Evolutionary conservation across 2,113 vertebrate species (phyloP).

Genomic region (Macheiramphus alcinus): DNA sequence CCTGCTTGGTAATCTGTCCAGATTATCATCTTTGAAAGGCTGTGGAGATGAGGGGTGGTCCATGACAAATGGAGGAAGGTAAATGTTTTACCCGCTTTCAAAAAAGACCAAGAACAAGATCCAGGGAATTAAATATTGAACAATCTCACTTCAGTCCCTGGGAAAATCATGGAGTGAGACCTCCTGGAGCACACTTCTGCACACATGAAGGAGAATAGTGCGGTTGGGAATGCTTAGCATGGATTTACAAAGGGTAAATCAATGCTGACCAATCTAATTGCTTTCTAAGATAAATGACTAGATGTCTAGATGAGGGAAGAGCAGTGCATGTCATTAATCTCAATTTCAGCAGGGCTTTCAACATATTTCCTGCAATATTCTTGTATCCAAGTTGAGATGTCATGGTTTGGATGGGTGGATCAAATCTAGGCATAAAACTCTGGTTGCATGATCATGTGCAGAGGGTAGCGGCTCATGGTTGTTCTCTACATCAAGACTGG

Average conservation of each 20-base stretch:
- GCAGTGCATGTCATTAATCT: background rate
- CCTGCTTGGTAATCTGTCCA: background rate
- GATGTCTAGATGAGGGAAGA: background rate
- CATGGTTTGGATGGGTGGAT: background rate
- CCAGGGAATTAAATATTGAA: background rate
- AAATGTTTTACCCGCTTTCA: background rate
- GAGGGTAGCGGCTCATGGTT: background rate
- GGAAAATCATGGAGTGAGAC: background rate
- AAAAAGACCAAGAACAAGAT: background rate
- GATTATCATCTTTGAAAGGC: background rate
- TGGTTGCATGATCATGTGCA: background rate
- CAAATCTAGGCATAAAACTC: background rate
- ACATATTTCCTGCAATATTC: background rate
- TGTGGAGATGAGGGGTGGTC: background rate
- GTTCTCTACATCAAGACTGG: background rate
- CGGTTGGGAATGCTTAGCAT: background rate
- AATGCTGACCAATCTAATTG: background rate
- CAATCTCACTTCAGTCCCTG: background rate
- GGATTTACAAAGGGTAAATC: background rate
- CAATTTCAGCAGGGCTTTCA: background rate
- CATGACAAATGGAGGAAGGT: background rate
- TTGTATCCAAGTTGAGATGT: background rate
- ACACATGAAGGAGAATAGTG: background rate
- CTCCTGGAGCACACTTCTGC: background rate
- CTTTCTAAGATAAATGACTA: background rate